A percentile compares a stretch with the other conserved stretches of the same genome.
Conservation (phyloP, 2,113 vertebrate species). For the Delphinapterus leucas region DNA sequence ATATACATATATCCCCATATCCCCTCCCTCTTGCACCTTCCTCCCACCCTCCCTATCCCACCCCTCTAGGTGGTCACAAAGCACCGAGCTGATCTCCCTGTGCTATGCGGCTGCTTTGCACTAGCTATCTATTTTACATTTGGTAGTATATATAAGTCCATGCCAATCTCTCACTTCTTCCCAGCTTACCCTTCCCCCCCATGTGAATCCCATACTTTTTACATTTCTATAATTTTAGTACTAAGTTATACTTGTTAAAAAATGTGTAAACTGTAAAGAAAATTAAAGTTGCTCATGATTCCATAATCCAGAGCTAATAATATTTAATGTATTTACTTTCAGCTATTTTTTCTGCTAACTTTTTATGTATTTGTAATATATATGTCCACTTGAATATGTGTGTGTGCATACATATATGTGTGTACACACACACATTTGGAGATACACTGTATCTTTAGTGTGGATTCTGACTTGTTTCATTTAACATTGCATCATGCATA, state of each 20-base stretch:
- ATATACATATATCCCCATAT: too few relatives aligned
- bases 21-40: too few relatives aligned
- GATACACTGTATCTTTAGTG: neutral
- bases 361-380: neutral
- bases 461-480: neutral
- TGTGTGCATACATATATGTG: neutral
- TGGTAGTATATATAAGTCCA: too few relatives aligned
- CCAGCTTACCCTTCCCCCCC: too few relatives aligned
- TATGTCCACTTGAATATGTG: neutral
- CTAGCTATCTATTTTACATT: too few relatives aligned
- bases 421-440: neutral
- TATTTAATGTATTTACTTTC: neutral
- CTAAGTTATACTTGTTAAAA: neutral
- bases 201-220: neutral
- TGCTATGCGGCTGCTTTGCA: too few relatives aligned
- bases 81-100: too few relatives aligned
- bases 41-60: too few relatives aligned
- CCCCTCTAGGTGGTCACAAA: too few relatives aligned
- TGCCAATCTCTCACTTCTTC: too few relatives aligned
- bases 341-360: neutral
- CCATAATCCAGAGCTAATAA: neutral
- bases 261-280: neutral
- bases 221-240: neutral
- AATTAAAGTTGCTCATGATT: slow-evolving; percentile 16
- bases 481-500: neutral